phyloP scores from a whole-genome alignment of 2,113 vertebrate species.

The Crotalus viridis region DNA sequence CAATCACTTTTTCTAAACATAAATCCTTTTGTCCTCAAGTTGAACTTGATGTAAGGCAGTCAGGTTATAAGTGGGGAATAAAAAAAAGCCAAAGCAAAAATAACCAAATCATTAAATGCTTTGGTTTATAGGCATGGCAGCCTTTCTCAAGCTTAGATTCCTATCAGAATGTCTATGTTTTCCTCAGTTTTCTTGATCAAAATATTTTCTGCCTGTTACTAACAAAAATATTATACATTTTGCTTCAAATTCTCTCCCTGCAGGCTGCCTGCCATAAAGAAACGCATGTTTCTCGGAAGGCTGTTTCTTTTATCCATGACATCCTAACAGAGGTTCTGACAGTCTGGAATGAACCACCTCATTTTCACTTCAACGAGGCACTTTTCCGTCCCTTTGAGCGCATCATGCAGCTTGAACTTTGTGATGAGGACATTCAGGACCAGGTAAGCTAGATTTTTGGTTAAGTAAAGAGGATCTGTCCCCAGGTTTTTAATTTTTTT shows the following conservation, averaged over 20 bases:
- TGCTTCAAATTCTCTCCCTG: slow-evolving; percentile 11
- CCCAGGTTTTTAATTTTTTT: background rate
- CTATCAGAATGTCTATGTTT: background rate
- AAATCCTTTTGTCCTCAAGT: background rate
- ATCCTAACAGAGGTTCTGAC: slow-evolving; percentile 91
- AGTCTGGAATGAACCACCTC: slow-evolving; percentile 87
- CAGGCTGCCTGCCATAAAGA: slow-evolving; percentile 95
- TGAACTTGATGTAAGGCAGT: background rate
- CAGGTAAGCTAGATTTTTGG: slow-evolving; percentile 75
- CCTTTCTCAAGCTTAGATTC: background rate
- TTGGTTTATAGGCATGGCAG: background rate
- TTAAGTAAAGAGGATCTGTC: background rate
- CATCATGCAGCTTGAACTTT: slow-evolving; percentile 97
- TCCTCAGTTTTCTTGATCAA: background rate
- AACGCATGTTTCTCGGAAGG: slow-evolving; percentile 93
- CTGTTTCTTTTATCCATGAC: slow-evolving; percentile 96
- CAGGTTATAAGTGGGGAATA: background rate
- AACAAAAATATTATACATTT: background rate
- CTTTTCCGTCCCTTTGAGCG: slow-evolving; percentile 95
- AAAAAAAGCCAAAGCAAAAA: background rate
- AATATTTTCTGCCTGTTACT: background rate
- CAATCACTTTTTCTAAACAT: background rate
- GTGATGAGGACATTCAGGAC: slow-evolving; percentile 96
- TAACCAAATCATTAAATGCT: background rate
- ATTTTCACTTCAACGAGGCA: slow-evolving; percentile 94